A percentile compares a stretch with the other conserved stretches of the same genome.
These are phyloP conservation scores for Hydrozoanthus tunicans DNA, from an alignment of 64 coral and sea anemone genomes.

Conservation along the genomic window DNA sequence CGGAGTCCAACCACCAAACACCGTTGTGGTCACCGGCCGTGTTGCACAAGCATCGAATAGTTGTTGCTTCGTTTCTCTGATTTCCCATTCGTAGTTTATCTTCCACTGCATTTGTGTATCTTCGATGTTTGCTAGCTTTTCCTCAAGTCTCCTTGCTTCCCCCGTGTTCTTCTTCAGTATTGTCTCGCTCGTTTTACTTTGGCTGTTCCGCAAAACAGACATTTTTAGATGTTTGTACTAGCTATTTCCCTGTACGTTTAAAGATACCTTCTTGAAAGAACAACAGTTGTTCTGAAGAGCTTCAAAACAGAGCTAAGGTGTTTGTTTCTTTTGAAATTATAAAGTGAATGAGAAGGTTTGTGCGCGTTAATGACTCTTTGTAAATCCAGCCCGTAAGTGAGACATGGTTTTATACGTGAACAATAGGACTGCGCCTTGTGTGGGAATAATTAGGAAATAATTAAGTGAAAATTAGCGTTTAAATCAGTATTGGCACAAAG, in stretches of 20 bases:
- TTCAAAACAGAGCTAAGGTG: too few species aligned
- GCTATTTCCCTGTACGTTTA: not conserved
- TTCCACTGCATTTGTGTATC: conserved; percentile 35
- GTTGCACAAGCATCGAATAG: conserved; percentile 1
- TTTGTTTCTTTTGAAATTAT: not conserved
- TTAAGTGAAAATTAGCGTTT: conserved; percentile 11
- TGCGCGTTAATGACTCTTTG: not conserved
- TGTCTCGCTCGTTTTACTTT: not conserved
- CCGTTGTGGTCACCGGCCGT: not conserved
- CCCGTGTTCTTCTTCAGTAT: conserved; percentile 6
- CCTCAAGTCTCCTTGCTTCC: conserved; percentile 1
- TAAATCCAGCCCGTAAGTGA: not conserved
- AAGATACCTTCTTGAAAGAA: not conserved
- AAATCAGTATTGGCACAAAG: not conserved
- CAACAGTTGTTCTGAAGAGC: too few species aligned
- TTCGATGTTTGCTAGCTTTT: conserved; percentile 34
- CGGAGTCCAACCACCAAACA: not conserved
- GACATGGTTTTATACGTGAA: not conserved
- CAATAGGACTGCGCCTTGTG: not conserved
- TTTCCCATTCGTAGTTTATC: conserved; percentile 18
- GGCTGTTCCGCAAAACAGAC: not conserved
- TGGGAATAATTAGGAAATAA: not conserved
- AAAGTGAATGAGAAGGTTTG: too few species aligned
- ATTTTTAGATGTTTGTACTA: not conserved
- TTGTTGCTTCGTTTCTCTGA: conserved; percentile 23